Percentiles rank a stretch among this genome's conserved stretches.
phyloP scores from a whole-genome alignment of 23 tunicate genomes.

The Phallusia fumigata region DNA sequence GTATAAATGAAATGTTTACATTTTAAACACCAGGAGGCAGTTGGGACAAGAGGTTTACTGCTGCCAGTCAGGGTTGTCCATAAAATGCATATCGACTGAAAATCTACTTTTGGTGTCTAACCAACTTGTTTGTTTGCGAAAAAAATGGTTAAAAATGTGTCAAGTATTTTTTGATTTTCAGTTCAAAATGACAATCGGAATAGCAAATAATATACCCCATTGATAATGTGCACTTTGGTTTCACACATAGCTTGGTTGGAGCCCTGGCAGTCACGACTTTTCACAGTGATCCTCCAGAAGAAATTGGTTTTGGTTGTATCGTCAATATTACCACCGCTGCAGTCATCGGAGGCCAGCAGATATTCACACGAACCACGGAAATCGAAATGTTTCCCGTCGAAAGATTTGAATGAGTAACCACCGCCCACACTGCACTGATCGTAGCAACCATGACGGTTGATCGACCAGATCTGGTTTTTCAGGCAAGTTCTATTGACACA shows the following conservation, averaged over 20 bases:
- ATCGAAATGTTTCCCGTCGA: conserved; percentile 38
- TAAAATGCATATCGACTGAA: too few relatives aligned
- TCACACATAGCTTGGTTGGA: conserved; percentile 37
- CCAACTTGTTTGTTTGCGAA: too few relatives aligned
- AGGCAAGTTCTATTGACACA: background rate
- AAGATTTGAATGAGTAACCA: conserved; percentile 16
- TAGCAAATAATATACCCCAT: conserved; percentile 14
- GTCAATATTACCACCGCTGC: background rate
- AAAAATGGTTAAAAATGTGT: too few relatives aligned
- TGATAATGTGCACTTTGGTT: conserved; percentile 5
- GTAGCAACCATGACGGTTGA: conserved; percentile 15
- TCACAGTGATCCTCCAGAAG: conserved; percentile 3
- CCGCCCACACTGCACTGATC: conserved; percentile 30
- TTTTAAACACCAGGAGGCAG: too few relatives aligned
- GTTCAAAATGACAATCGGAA: too few relatives aligned
- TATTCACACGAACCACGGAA: conserved; percentile 53
- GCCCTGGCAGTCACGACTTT: conserved; percentile 37
- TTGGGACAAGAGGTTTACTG: too few relatives aligned
- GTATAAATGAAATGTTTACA: too few relatives aligned
- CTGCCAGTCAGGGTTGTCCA: too few relatives aligned
- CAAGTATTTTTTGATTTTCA: too few relatives aligned
- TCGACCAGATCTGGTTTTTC: background rate
- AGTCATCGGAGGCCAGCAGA: conserved; percentile 30
- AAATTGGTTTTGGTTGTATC: background rate
- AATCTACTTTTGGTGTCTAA: too few relatives aligned